Evolutionary conservation across 2,113 vertebrate species (phyloP).

Genomic region (Amia ocellicauda): DNA sequence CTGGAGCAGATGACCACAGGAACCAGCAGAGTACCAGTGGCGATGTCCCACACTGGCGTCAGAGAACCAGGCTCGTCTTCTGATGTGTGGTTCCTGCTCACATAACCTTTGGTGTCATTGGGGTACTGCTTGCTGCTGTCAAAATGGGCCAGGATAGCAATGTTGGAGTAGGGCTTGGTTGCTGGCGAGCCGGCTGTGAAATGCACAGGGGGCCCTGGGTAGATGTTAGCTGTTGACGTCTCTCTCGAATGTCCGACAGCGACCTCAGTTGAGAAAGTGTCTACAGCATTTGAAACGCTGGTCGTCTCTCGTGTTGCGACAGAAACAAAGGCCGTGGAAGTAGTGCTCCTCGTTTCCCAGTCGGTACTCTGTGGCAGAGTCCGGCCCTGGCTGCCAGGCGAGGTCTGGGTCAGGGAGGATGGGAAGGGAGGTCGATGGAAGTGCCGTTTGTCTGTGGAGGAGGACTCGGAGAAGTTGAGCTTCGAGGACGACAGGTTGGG

Average conservation of each 20-base stretch:
- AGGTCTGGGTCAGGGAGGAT: conserved; percentile 34
- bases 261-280: conserved; percentile 3
- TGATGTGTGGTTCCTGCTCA: conserved; percentile 61
- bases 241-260: not conserved
- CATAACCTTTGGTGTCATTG: conserved; percentile 73
- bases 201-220: conserved; percentile 12
- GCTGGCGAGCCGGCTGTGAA: not conserved
- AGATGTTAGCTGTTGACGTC: not conserved
- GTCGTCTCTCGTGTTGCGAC: not conserved
- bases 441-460: conserved; percentile 63
- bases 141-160: conserved; percentile 30
- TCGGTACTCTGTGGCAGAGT: not conserved
- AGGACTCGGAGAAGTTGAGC: conserved; percentile 59
- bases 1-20: conserved; percentile 61
- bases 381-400: conserved; percentile 10
- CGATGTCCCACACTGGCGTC: conserved; percentile 49
- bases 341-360: not conserved
- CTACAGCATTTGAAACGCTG: not conserved
- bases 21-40: conserved; percentile 60
- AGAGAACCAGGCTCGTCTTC: conserved; percentile 23
- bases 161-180: conserved; percentile 23
- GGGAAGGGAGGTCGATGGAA: conserved; percentile 48
- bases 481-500: conserved; percentile 49
- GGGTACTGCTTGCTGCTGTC: conserved; percentile 66
- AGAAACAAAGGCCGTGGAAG: not conserved